phyloP scores from a whole-genome alignment of 2,888 invertebrate species.

The Thumatha senex region DNA sequence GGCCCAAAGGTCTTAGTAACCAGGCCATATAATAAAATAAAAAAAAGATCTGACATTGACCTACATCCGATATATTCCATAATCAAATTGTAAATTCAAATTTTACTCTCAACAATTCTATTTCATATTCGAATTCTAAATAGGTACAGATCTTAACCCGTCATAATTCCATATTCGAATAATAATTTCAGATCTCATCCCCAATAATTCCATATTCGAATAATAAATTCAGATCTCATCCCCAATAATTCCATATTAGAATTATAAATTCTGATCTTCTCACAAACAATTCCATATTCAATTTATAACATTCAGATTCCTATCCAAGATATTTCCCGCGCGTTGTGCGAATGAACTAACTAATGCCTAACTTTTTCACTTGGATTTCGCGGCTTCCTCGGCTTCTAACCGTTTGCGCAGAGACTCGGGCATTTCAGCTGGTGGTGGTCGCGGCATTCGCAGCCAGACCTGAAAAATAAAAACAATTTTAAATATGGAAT shows the following conservation, averaged over 20 bases:
- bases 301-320: background rate
- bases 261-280: background rate
- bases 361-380: conserved; percentile 45
- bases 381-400: conserved; percentile 60
- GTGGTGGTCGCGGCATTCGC: conserved; percentile 96
- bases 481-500: background rate
- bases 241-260: background rate
- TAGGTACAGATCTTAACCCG: too few relatives aligned
- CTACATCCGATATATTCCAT: too few relatives aligned
- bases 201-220: background rate
- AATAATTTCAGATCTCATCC: background rate
- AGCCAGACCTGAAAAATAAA: conserved; percentile 80
- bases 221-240: background rate
- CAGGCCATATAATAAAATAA: too few relatives aligned
- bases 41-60: too few relatives aligned
- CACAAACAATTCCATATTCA: background rate
- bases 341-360: conserved; percentile 30
- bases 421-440: conserved; percentile 97
- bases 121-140: background rate
- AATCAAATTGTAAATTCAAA: too few relatives aligned
- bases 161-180: background rate
- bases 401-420: conserved; percentile 88
- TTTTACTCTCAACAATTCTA: too few relatives aligned
- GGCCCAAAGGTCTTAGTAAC: too few relatives aligned
- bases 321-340: conserved; percentile 9